Percentiles rank a stretch among this genome's conserved stretches.
phyloP scores from a whole-genome alignment of 2,113 vertebrate species.

The Vimba vimba region DNA sequence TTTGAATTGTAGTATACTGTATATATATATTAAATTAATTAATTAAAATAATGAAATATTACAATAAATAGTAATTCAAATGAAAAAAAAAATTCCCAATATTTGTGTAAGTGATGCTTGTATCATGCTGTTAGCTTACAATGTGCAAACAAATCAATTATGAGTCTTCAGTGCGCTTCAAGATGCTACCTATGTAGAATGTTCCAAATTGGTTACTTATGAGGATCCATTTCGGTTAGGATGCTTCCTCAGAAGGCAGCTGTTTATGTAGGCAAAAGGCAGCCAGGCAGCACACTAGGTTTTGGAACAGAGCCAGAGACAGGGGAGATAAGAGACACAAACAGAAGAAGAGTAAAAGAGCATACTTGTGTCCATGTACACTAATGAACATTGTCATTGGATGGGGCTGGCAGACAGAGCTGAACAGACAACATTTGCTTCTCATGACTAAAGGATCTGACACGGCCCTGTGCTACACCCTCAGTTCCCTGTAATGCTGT shows the following conservation, averaged over 20 bases:
- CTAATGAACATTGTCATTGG: conserved; percentile 1
- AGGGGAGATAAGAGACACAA: background rate
- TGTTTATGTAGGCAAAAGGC: conserved; percentile 41
- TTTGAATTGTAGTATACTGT: background rate
- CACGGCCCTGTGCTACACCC: conserved; percentile 20
- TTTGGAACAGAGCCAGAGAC: conserved; percentile 2
- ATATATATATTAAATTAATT: background rate
- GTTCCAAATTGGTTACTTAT: background rate
- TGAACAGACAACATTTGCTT: conserved; percentile 8
- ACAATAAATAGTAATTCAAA: background rate
- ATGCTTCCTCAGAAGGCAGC: background rate
- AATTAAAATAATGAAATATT: background rate
- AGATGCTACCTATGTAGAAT: background rate
- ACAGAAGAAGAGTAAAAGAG: conserved; percentile 6
- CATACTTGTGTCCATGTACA: background rate
- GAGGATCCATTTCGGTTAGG: background rate
- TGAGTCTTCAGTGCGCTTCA: background rate
- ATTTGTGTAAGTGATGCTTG: background rate
- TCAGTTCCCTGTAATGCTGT: conserved; percentile 23
- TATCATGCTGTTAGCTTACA: background rate
- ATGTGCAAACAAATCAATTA: background rate
- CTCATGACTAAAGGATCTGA: conserved; percentile 30
- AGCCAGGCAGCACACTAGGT: conserved; percentile 50
- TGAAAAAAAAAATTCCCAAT: background rate
- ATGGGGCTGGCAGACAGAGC: background rate